Evolutionary conservation across 2,888 invertebrate genomes (phyloP).

Genomic region (Spodoptera exigua): DNA sequence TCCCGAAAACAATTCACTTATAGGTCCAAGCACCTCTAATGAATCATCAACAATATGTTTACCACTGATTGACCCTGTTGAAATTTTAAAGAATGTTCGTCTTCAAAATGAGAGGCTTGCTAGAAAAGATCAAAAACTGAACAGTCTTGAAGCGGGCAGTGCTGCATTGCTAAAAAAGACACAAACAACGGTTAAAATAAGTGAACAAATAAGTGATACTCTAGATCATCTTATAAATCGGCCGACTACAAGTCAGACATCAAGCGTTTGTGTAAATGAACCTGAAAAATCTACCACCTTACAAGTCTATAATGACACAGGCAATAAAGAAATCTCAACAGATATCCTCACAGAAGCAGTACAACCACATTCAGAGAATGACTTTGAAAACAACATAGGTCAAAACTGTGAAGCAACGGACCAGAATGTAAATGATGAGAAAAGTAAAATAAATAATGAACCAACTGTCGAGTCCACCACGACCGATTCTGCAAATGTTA

Average conservation of each 20-base stretch:
- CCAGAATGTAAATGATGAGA: neutral
- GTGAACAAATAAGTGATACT: conserved; percentile 62
- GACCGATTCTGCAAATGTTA: neutral
- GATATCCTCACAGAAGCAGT: neutral
- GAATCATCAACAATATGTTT: conserved; percentile 30
- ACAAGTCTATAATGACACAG: neutral
- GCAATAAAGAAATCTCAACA: neutral
- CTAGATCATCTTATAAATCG: conserved; percentile 65
- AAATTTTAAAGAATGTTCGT: conserved; percentile 68
- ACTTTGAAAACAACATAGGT: neutral
- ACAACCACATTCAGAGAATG: too few relatives aligned
- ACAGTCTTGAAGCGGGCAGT: conserved; percentile 65
- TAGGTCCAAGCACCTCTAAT: conserved; percentile 9
- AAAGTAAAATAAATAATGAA: conserved; percentile 17
- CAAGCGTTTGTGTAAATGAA: conserved; percentile 10
- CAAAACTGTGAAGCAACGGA: neutral
- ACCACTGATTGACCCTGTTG: conserved; percentile 61
- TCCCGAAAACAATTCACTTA: neutral
- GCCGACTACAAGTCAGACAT: conserved; percentile 54
- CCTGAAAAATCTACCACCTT: neutral
- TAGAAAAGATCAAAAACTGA: conserved; percentile 67
- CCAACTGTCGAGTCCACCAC: conserved; percentile 16
- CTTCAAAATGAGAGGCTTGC: conserved; percentile 66
- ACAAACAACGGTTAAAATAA: conserved; percentile 58
- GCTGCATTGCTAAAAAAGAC: conserved; percentile 61